phyloP scores from a whole-genome alignment of 2,888 invertebrate genomes.

The Ichneumoninae sp. region DNA sequence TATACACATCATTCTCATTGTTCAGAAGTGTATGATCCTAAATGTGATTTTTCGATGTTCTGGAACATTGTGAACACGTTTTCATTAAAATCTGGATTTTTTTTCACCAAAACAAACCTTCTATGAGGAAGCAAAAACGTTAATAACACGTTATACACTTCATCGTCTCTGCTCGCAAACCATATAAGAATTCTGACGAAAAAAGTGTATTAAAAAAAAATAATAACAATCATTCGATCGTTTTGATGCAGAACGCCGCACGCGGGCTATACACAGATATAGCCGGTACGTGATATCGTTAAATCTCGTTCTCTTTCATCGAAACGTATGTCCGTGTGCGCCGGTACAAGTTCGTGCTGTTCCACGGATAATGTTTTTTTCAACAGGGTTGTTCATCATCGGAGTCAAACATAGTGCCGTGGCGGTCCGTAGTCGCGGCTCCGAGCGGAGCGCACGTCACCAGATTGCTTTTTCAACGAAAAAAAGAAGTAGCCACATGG shows the following conservation, averaged over 20 bases:
- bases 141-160: conserved; percentile 6
- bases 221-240: conserved; percentile 16
- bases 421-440: conserved; percentile 45
- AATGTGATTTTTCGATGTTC: too few relatives aligned
- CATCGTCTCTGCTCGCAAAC: not conserved
- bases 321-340: conserved; percentile 9
- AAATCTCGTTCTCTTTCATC: conserved; percentile 37
- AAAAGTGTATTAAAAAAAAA: conserved; percentile 1
- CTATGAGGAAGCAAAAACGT: not conserved
- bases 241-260: conserved; percentile 7
- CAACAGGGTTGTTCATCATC: conserved; percentile 64
- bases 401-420: conserved; percentile 52
- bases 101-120: too few relatives aligned
- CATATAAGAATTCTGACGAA: not conserved
- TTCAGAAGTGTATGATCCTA: too few relatives aligned
- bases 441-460: conserved; percentile 57
- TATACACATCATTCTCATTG: too few relatives aligned
- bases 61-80: too few relatives aligned
- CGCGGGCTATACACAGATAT: not conserved
- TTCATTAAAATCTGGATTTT: too few relatives aligned
- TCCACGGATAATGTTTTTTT: conserved; percentile 58
- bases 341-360: conserved; percentile 36
- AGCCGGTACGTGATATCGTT: conserved; percentile 3
- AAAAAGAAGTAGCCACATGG: conserved; percentile 57
- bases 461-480: conserved; percentile 67